A percentile compares a stretch with the other conserved stretches of the same genome.
phyloP scores from a whole-genome alignment of 2,113 vertebrate species.

The Apodemus speciosus region DNA sequence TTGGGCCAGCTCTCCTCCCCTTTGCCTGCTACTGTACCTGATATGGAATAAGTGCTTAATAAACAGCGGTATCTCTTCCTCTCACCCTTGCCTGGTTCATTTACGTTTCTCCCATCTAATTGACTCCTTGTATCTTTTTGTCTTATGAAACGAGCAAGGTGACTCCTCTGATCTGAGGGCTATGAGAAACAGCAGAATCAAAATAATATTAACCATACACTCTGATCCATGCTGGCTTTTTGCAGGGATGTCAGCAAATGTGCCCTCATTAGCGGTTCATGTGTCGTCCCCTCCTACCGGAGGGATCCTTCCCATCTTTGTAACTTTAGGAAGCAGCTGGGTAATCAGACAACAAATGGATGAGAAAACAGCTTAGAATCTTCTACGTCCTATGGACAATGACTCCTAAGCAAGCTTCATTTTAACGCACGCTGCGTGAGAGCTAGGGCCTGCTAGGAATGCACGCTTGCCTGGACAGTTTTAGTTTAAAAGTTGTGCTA shows the following conservation, averaged over 20 bases:
- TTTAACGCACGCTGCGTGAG: background rate
- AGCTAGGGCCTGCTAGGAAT: background rate
- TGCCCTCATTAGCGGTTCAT: background rate
- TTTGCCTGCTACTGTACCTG: background rate
- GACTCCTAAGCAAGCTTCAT: background rate
- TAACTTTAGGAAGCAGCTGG: background rate
- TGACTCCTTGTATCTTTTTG: background rate
- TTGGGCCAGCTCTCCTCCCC: background rate
- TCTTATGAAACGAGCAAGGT: background rate
- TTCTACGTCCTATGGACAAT: background rate
- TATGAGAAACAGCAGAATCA: background rate
- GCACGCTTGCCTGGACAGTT: background rate
- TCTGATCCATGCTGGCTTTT: background rate
- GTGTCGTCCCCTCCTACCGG: background rate
- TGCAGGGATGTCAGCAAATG: background rate
- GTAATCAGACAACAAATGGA: background rate
- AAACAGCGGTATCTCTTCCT: background rate
- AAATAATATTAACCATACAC: rapidly evolving
- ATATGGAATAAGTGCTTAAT: background rate
- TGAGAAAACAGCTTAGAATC: background rate
- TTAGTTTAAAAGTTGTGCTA: background rate
- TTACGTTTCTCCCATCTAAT: background rate
- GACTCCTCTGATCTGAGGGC: background rate
- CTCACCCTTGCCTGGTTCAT: background rate
- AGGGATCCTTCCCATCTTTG: background rate